Evolutionary conservation across 2,797 vertebrate genomes (phyloP).

Genomic region (Lateolabrax maculatus): DNA sequence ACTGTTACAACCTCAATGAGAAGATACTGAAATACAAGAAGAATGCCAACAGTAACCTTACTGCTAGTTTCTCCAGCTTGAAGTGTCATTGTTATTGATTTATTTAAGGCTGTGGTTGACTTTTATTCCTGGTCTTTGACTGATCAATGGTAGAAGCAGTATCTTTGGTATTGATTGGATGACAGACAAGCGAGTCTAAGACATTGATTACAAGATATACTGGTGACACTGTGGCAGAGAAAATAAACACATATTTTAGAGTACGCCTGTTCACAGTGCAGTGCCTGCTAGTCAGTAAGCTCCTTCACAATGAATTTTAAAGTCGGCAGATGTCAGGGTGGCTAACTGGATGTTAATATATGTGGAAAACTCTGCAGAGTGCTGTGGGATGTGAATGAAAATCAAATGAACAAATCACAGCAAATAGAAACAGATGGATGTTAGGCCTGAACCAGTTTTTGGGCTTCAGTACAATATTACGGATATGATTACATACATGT

Average conservation of each 20-base stretch:
- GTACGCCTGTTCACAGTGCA: background rate
- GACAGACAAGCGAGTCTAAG: constrained; percentile 2
- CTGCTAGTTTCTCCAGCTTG: background rate
- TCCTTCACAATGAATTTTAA: constrained; percentile 34
- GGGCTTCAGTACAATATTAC: background rate
- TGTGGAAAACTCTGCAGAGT: background rate
- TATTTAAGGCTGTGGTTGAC: background rate
- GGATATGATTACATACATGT: background rate
- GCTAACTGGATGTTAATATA: background rate
- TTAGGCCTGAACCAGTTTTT: background rate
- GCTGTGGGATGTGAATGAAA: background rate
- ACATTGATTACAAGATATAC: constrained; percentile 30
- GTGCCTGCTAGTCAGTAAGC: background rate
- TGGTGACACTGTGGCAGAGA: constrained; percentile 13
- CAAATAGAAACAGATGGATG: background rate
- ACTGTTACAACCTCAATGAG: background rate
- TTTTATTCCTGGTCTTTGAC: constrained; percentile 18
- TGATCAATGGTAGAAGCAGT: constrained; percentile 25
- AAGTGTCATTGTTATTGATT: constrained; percentile 18
- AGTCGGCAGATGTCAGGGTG: constrained; percentile 1
- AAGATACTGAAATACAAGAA: background rate
- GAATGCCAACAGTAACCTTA: background rate
- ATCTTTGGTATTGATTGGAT: constrained; percentile 35
- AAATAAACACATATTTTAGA: constrained; percentile 25
- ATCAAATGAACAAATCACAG: constrained; percentile 6